A percentile compares a stretch with the other conserved stretches of the same genome.
Conservation (phyloP, 1,140 invertebrate species). For the Mycetomoellerius zeteki region DNA sequence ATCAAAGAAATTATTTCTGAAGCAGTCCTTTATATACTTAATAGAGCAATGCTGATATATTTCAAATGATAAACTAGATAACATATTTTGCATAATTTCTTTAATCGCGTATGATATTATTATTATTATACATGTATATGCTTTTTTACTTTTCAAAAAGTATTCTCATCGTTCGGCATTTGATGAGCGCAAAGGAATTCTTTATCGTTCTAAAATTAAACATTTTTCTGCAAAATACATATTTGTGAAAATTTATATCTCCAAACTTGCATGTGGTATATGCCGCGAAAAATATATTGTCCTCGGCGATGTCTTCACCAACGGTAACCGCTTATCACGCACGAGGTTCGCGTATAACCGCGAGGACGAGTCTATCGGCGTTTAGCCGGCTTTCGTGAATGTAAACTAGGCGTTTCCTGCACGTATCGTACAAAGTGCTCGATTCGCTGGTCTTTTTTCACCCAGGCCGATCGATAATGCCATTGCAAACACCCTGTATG, state of each 20-base stretch:
- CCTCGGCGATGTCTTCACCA: constrained; percentile 55
- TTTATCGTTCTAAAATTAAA: not conserved
- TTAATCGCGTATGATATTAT: not conserved
- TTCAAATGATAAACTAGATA: not conserved
- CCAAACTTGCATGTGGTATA: not conserved
- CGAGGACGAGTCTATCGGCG: constrained; percentile 77
- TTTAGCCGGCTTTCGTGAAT: constrained; percentile 77
- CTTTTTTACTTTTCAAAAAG: not conserved
- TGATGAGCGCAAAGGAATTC: not conserved
- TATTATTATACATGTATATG: too few species aligned
- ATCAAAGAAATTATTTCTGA: not conserved
- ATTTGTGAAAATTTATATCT: constrained; percentile 8
- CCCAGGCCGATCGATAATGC: constrained; percentile 77
- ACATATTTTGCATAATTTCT: not conserved
- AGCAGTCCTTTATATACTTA: not conserved
- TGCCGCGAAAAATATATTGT: constrained; percentile 52
- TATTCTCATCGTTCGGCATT: not conserved
- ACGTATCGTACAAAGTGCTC: constrained; percentile 77
- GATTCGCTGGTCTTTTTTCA: constrained; percentile 78
- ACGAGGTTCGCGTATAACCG: constrained; percentile 33
- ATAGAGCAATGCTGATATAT: constrained; percentile 1
- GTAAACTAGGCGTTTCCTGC: constrained; percentile 78
- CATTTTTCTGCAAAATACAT: not conserved
- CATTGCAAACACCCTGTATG: constrained; percentile 80
- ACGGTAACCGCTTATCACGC: constrained; percentile 58